Base-by-base conservation (phyloP, 92 coral and sea anemone genomes). In the Actinernus sp. region DNA sequence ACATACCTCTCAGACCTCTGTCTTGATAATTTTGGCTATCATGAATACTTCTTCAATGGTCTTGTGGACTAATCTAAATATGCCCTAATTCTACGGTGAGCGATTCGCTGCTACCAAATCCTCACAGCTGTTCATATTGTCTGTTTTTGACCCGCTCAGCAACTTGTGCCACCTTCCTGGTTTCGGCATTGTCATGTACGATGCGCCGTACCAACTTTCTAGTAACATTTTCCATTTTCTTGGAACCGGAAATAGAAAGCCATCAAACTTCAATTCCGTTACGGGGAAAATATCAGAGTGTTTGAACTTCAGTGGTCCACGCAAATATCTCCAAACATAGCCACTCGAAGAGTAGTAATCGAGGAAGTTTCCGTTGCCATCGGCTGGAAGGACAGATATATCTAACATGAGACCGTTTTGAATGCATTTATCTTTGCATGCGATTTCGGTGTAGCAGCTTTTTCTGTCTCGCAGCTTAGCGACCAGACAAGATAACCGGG, bases 381-480 rank as follows among this genome's bases (percentile, higher is more conserved):
- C 76, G 17, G 20, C 36, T 19, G 68, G 55, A 9, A 79, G 16
- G 1, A 71, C 73, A 32, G 45, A 61, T 11, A 79, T 24, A 26
- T 79, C 86, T 0, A 79, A 1, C 63, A 21, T 47, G n/a, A 77
- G 36, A 7, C 84, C 86, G 16, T 71, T 61, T 13, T 29, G 55
- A 17, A 36, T 58, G 49, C 65, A 70, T n/a, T 75, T 70, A 10
- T 57, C 55, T 4, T 6, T 11, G 23, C 55, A 34, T 0, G 51
- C 10, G 4, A 53, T 51, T 13, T 49, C 8, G 2, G 58, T 50
- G 14, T 40, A 53, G 19, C 86, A 79, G 36, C 86, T 79, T 3
- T 25, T 29, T 21, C n/a, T 60, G 51, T 79, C 86, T 4, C 86
- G 55, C 3, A 79, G 31, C 65, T 79, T 79, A 4, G 72, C 86